Percentiles rank a stretch among this genome's conserved stretches.
Evolutionary conservation across 2,797 vertebrate species (phyloP).

Genomic region (Ateles fusciceps): DNA sequence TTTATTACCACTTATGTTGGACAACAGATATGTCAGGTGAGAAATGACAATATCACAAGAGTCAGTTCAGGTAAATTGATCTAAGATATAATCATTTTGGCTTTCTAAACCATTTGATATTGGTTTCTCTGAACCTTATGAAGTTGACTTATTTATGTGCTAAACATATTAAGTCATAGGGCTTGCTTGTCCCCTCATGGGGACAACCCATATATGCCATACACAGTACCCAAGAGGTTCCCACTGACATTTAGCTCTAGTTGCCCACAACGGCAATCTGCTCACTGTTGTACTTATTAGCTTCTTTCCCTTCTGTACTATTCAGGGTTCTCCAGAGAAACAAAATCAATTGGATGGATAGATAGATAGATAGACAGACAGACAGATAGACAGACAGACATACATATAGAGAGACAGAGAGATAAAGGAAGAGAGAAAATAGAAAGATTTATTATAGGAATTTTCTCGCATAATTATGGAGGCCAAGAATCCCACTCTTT

Average conservation of each 20-base stretch:
- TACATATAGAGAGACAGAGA: neutral
- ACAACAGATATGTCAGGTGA: neutral
- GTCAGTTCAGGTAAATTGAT: neutral
- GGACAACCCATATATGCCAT: neutral
- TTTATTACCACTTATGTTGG: neutral
- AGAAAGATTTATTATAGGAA: neutral
- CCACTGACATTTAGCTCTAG: neutral
- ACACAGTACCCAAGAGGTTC: neutral
- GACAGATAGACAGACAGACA: too few relatives aligned
- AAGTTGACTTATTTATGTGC: neutral
- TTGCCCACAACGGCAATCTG: neutral
- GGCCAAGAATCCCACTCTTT: neutral
- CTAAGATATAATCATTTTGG: neutral
- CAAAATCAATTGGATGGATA: neutral
- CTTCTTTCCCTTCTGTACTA: neutral
- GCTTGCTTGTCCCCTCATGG: neutral
- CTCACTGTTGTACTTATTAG: neutral
- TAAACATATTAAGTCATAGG: neutral
- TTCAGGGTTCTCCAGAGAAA: neutral
- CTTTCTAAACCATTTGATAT: neutral
- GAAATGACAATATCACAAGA: neutral
- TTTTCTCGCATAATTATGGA: neutral
- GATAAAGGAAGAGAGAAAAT: neutral
- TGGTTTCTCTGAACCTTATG: neutral
- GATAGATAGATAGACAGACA: too few relatives aligned